Conservation (phyloP, 2,113 vertebrate species). For the Neogale vison region DNA sequence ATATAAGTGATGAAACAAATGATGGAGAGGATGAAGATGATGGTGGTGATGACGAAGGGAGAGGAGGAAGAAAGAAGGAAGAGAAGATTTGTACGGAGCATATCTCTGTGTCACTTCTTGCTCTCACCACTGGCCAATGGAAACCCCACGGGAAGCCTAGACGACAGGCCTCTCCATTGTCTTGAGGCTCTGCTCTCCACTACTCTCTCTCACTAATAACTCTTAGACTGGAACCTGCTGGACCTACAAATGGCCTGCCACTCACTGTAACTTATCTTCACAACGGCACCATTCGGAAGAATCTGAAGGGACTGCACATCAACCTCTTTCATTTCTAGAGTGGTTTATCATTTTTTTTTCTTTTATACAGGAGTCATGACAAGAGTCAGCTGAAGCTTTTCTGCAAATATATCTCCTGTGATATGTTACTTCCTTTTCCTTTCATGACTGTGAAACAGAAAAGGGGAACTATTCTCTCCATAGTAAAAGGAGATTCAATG, state of each 20-base stretch:
- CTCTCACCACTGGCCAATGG: fast-evolving
- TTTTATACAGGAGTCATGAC: neutral
- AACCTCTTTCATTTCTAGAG: slow-evolving; percentile 7
- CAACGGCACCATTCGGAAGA: neutral
- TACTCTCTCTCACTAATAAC: neutral
- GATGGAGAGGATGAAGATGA: no score
- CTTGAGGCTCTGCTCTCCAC: neutral
- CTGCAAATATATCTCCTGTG: neutral
- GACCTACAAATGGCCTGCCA: neutral
- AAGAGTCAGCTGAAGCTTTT: neutral
- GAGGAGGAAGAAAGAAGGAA: neutral
- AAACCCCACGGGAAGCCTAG: neutral
- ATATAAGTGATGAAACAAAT: neutral
- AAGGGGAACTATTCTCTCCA: neutral
- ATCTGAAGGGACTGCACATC: neutral
- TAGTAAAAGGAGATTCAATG: neutral
- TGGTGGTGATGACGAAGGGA: neutral
- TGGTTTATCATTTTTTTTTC: neutral
- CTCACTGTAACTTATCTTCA: neutral
- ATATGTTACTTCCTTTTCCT: neutral
- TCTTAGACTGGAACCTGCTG: neutral
- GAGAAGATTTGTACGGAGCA: neutral
- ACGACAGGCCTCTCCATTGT: neutral
- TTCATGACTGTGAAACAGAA: neutral
- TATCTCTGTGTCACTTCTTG: fast-evolving